Conservation (phyloP, 2,797 vertebrate species). For the Pangasius mekongensis region DNA sequence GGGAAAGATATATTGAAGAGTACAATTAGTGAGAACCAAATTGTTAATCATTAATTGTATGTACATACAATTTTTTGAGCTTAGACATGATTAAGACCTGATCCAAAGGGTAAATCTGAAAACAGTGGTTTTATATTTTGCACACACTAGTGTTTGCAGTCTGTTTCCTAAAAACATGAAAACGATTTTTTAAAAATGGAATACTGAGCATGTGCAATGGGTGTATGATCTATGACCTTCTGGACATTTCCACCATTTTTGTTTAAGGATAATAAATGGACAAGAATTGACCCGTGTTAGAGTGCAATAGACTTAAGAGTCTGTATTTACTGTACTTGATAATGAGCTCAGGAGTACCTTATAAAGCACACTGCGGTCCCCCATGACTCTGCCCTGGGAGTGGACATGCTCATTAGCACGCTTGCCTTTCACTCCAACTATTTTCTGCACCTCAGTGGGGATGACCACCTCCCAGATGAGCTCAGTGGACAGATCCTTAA, state of each 20-base stretch:
- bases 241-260: neutral
- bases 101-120: neutral
- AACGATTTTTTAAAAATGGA: neutral
- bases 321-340: neutral
- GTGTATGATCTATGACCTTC: neutral
- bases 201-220: neutral
- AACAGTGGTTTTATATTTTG: neutral
- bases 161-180: neutral
- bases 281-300: neutral
- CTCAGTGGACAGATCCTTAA: slow-evolving; percentile 91
- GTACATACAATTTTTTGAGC: neutral
- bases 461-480: slow-evolving; percentile 91
- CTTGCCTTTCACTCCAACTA: slow-evolving; percentile 90
- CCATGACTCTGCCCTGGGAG: slow-evolving; percentile 97
- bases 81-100: neutral
- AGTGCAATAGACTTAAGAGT: neutral
- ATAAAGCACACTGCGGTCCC: slow-evolving; percentile 96
- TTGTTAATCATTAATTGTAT: neutral
- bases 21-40: neutral
- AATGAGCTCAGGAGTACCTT: slow-evolving; percentile 78
- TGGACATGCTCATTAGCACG: slow-evolving; percentile 93
- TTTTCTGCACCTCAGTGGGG: slow-evolving; percentile 86
- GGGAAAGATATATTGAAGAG: neutral
- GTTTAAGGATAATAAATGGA: neutral
- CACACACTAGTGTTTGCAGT: neutral